Evolutionary conservation across 2,797 vertebrate species (phyloP).

Genomic region (Pipistrellus pygmaeus): DNA sequence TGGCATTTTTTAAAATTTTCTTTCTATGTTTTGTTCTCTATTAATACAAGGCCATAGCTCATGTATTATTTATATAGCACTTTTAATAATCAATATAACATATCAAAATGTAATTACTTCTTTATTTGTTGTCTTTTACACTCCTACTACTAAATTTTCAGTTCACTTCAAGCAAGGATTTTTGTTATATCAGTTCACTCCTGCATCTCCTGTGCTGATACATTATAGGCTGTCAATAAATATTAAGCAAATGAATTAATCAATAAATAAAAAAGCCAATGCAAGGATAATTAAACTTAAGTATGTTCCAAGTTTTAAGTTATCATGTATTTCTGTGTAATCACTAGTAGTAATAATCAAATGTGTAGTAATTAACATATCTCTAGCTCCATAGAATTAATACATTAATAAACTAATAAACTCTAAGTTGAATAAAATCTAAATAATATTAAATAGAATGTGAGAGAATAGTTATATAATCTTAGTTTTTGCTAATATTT

Average conservation of each 20-base stretch:
- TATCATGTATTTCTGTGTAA: background rate
- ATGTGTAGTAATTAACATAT: background rate
- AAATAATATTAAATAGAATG: background rate
- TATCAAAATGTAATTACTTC: background rate
- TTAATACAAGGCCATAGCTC: background rate
- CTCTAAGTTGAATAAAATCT: background rate
- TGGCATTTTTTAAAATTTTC: background rate
- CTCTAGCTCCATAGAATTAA: background rate
- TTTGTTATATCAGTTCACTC: background rate
- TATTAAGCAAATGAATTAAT: background rate
- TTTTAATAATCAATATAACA: background rate
- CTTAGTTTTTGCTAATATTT: slow-evolving; percentile 1
- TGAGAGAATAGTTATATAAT: background rate
- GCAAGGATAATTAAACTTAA: background rate
- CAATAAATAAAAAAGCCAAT: background rate
- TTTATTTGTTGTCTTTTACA: background rate
- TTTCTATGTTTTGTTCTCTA: background rate
- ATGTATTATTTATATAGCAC: background rate
- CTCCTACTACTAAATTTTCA: background rate
- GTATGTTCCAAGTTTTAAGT: background rate
- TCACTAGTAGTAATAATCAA: background rate
- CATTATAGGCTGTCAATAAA: background rate
- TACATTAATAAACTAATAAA: background rate
- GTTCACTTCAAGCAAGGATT: background rate
- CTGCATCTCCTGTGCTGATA: background rate